Evolutionary conservation across 2,797 vertebrate genomes (phyloP), one percentile per base, ranked within the genome.

Genomic region (Protonibea diacanthus): DNA sequence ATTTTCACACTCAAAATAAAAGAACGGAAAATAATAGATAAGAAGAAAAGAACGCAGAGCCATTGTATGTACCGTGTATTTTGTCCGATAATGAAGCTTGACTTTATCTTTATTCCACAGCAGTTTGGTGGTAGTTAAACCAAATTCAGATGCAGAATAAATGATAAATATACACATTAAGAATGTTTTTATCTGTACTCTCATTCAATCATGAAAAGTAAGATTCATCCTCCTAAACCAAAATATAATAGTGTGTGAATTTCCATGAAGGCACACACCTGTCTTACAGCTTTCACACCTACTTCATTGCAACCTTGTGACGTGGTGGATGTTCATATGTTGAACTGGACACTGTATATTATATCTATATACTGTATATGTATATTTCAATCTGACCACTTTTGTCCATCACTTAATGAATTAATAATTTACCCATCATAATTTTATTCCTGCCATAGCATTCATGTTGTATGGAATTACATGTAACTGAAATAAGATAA

Each of bases 1-100:
- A 0, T 0, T n/a, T 52, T 21, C 0, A 0, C 0, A 0, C 40
- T 69, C 74, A 88, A 76, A 92, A 84, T 89, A 85, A 91, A 86
- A 72, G 3, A 8, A 8, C 18, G 6, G 0, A 47, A 21, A 25
- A 6, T 2, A 3, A 21, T 9, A 1, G 3, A 12, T 12, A 45
- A 62, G 12, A 4, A 72, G 21, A 3, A 55, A 55, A 23, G 0
- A 40, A 49, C 14, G 33, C 33, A 38, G 33, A 9, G 8, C 33
- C 33, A 47, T n/a, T n/a, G n/a, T n/a, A n/a, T n/a, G n/a, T n/a
- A n/a, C 8, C 3, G 13, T 56, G 49, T 8, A 17, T 33, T 20
- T 4, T 52, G 4, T 42, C 1, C 6, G 17, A n/a, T 12, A 47
- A 42, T 18, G 18, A 21, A 23, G 18, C 18, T 33, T 56, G 29